phyloP scores from a whole-genome alignment of 2,888 invertebrate genomes.

The Cephus runcator region DNA sequence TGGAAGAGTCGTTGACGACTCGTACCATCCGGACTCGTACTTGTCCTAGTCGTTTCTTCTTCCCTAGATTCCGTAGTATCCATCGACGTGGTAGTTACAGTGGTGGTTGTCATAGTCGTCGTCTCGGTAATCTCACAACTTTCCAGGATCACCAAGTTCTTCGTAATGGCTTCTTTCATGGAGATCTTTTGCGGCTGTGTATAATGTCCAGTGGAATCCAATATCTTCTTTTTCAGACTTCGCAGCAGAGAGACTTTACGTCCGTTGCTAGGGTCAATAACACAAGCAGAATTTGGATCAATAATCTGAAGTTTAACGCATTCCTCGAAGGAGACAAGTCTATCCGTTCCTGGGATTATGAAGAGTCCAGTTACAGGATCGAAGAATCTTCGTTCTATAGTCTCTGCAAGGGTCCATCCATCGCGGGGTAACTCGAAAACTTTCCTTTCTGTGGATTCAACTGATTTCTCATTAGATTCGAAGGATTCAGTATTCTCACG shows the following conservation, averaged over 20 bases:
- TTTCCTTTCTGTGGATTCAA: slow-evolving; percentile 69
- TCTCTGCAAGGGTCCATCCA: slow-evolving; percentile 86
- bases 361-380: slow-evolving; percentile 87
- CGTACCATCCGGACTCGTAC: slow-evolving; percentile 59
- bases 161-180: slow-evolving; percentile 80
- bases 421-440: slow-evolving; percentile 83
- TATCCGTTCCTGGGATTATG: slow-evolving; percentile 86
- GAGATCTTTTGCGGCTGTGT: slow-evolving; percentile 70
- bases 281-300: slow-evolving; percentile 83
- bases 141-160: slow-evolving; percentile 73
- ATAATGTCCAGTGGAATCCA: slow-evolving; percentile 85
- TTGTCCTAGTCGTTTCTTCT: slow-evolving; percentile 66
- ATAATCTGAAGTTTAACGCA: slow-evolving; percentile 88
- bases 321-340: slow-evolving; percentile 86
- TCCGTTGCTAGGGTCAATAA: slow-evolving; percentile 80
- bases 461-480: slow-evolving; percentile 13
- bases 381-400: slow-evolving; percentile 84
- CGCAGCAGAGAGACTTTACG: slow-evolving; percentile 76
- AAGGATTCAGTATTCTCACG: background rate
- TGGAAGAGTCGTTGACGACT: slow-evolving; percentile 75
- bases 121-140: slow-evolving; percentile 18
- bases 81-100: background rate
- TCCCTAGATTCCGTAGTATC: slow-evolving; percentile 37
- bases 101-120: background rate
- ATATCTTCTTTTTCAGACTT: slow-evolving; percentile 81